These are phyloP conservation scores for Neogale vison DNA, from an alignment of 2,113 vertebrate species.

Conservation along the genomic window DNA sequence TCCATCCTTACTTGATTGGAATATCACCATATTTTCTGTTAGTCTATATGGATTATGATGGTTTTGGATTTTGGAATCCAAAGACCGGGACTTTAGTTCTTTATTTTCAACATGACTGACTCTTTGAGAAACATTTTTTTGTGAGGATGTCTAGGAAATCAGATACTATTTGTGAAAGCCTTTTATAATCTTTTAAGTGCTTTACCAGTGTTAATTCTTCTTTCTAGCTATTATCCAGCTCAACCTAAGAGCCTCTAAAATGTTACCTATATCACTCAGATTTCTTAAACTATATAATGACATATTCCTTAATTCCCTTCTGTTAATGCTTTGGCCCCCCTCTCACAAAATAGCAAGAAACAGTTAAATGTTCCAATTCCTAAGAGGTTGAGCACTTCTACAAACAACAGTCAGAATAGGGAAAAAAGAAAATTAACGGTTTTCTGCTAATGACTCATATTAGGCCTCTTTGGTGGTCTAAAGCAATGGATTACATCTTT, in stretches of 20 bases:
- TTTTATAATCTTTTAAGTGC: slow-evolving; percentile 9
- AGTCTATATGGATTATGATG: background rate
- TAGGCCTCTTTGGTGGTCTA: slow-evolving; percentile 89
- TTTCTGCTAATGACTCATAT: slow-evolving; percentile 89
- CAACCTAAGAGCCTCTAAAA: slow-evolving; percentile 31
- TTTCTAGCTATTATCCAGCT: slow-evolving; percentile 37
- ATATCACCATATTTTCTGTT: background rate
- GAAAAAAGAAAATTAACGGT: slow-evolving; percentile 88
- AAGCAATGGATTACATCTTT: slow-evolving; percentile 86
- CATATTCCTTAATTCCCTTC: slow-evolving; percentile 42
- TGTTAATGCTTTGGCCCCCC: slow-evolving; percentile 60
- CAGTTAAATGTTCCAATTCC: slow-evolving; percentile 85
- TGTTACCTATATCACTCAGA: slow-evolving; percentile 43
- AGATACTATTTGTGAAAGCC: background rate
- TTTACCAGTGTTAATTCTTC: slow-evolving; percentile 35
- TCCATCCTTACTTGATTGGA: background rate
- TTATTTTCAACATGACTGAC: background rate
- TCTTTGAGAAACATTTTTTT: background rate
- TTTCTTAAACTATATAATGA: slow-evolving; percentile 58
- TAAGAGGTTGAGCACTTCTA: slow-evolving; percentile 82
- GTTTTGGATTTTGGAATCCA: background rate
- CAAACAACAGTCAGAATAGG: slow-evolving; percentile 86
- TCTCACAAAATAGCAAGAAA: slow-evolving; percentile 82
- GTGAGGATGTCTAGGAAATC: background rate
- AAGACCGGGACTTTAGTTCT: background rate